Conservation (phyloP, 2,113 vertebrate species). For the Phrynosoma platyrhinos region DNA sequence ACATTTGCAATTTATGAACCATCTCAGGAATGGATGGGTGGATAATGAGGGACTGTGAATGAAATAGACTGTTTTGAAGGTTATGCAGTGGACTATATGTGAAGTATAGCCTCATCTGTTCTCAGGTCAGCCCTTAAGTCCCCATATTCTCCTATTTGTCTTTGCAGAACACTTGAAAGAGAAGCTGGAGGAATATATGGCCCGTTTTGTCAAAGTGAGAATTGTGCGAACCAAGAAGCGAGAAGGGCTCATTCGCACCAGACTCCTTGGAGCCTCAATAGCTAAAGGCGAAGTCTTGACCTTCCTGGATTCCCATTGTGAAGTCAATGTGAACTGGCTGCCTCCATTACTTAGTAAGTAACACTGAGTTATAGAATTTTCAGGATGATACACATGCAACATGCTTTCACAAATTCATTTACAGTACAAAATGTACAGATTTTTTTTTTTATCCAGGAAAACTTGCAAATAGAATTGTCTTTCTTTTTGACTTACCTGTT, state of each 20-base stretch:
- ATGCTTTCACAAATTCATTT: neutral
- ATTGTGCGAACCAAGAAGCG: constrained; percentile 89
- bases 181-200: constrained; percentile 88
- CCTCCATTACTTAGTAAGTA: constrained; percentile 89
- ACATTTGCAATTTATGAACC: constrained; percentile 52
- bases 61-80: neutral
- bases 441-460: neutral
- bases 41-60: constrained; percentile 43
- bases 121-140: constrained; percentile 35
- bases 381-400: neutral
- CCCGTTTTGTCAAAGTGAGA: constrained; percentile 87
- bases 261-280: constrained; percentile 86
- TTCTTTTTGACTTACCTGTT: neutral
- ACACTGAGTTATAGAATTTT: neutral
- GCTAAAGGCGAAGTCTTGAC: constrained; percentile 89
- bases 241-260: constrained; percentile 89
- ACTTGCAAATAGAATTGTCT: neutral
- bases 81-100: neutral
- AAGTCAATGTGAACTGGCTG: constrained; percentile 92
- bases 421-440: neutral
- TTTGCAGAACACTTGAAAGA: constrained; percentile 86
- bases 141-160: constrained; percentile 25
- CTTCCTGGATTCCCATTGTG: constrained; percentile 91
- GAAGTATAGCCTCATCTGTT: constrained; percentile 23
- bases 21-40: constrained; percentile 30